phyloP scores from a whole-genome alignment of 2,113 vertebrate genomes.

The Mastomys coucha region DNA sequence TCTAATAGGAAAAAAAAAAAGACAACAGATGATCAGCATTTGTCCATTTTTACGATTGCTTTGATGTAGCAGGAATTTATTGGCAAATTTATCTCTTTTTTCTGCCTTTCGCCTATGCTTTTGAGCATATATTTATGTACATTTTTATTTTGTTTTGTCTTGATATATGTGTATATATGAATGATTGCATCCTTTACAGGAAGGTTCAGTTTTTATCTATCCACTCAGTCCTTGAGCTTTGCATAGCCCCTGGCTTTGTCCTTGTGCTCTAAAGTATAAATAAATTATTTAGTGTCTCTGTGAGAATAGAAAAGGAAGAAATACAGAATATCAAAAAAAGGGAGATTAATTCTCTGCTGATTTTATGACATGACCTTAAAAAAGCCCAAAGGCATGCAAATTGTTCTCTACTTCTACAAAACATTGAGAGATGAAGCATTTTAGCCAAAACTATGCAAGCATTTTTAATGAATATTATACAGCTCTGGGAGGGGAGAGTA shows the following conservation, averaged over 20 bases:
- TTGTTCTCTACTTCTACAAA: neutral
- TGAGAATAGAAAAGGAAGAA: slow-evolving; percentile 60
- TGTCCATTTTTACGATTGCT: neutral
- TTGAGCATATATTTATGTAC: neutral
- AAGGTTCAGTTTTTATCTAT: neutral
- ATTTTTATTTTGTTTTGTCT: neutral
- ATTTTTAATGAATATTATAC: neutral
- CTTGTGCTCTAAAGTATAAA: slow-evolving; percentile 18
- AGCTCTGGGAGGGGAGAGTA: neutral
- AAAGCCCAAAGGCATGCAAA: neutral
- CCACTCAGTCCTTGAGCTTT: neutral
- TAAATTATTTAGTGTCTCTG: slow-evolving; percentile 43
- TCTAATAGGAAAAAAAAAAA: too few relatives aligned
- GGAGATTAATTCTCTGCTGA: neutral
- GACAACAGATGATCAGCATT: neutral
- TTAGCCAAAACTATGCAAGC: neutral
- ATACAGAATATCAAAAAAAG: neutral
- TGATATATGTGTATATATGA: neutral
- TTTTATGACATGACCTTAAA: neutral
- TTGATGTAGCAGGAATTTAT: neutral
- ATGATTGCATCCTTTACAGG: neutral
- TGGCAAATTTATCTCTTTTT: slow-evolving; percentile 4
- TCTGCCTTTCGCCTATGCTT: neutral
- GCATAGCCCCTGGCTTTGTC: neutral
- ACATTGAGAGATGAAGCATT: neutral